Evolutionary conservation across 2,113 vertebrate genomes (phyloP).

Genomic region (Plectropomus leopardus): DNA sequence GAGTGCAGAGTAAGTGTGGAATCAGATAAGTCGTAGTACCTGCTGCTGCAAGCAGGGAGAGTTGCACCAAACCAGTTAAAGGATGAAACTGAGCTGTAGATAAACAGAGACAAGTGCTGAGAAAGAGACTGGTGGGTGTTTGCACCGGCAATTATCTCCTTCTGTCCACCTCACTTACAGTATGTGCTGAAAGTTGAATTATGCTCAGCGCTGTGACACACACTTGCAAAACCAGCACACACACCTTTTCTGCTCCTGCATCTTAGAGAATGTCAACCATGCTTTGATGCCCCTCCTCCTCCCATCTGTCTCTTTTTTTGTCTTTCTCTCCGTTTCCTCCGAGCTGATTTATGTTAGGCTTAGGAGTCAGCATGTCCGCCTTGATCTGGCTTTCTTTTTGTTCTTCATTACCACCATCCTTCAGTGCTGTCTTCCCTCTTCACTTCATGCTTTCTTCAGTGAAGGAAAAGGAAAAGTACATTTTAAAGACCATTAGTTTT

Average conservation of each 20-base stretch:
- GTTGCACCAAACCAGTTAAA: not conserved
- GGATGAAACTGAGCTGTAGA: slow-evolving; percentile 20
- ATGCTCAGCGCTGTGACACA: slow-evolving; percentile 28
- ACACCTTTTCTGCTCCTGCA: slow-evolving; percentile 49
- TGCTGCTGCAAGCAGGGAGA: slow-evolving; percentile 35
- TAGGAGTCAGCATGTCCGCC: slow-evolving; percentile 51
- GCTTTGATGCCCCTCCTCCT: slow-evolving; percentile 74
- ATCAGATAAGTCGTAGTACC: slow-evolving; percentile 32
- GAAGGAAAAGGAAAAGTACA: not conserved
- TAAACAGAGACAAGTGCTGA: slow-evolving; percentile 31
- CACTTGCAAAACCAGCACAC: slow-evolving; percentile 17
- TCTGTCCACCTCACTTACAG: slow-evolving; percentile 50
- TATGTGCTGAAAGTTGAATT: slow-evolving; percentile 58
- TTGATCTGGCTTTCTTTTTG: slow-evolving; percentile 38
- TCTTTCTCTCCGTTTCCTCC: slow-evolving; percentile 54
- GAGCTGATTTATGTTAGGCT: slow-evolving; percentile 75
- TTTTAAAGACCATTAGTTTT: slow-evolving; percentile 46
- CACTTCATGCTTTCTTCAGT: not conserved
- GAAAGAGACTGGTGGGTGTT: slow-evolving; percentile 50
- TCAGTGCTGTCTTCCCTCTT: slow-evolving; percentile 1
- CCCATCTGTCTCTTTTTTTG: slow-evolving; percentile 27
- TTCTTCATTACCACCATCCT: slow-evolving; percentile 10
- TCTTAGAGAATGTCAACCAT: slow-evolving; percentile 69
- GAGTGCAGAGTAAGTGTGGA: not conserved
- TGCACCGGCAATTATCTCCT: slow-evolving; percentile 46